Evolutionary conservation across 2,888 invertebrate species (phyloP).

Genomic region (Eustalomyia histrio): DNA sequence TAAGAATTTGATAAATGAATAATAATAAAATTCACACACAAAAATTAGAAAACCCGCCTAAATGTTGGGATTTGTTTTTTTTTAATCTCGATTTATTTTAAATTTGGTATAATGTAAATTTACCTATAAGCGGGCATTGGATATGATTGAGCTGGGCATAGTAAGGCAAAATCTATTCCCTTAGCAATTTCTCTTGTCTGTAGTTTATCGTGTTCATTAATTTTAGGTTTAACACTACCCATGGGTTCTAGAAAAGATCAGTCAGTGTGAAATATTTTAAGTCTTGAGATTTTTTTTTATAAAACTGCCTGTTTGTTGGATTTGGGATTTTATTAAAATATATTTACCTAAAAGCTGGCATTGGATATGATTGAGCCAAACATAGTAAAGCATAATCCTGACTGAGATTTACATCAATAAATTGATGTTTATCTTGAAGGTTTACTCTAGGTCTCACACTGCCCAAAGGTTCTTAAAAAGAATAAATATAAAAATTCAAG

Average conservation of each 20-base stretch:
- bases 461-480: slow-evolving; percentile 81
- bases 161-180: slow-evolving; percentile 82
- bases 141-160: slow-evolving; percentile 88
- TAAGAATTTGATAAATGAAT: background rate
- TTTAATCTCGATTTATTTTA: background rate
- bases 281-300: background rate
- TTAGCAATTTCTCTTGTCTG: slow-evolving; percentile 81
- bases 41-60: slow-evolving; percentile 38
- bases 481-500: background rate
- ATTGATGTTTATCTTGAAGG: slow-evolving; percentile 81
- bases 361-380: slow-evolving; percentile 85
- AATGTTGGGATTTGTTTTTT: slow-evolving; percentile 8
- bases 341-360: slow-evolving; percentile 85
- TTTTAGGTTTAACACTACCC: slow-evolving; percentile 83
- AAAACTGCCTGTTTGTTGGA: slow-evolving; percentile 48
- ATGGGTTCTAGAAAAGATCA: slow-evolving; percentile 78
- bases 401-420: slow-evolving; percentile 74
- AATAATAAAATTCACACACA: slow-evolving; percentile 7
- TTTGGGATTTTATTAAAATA: slow-evolving; percentile 8
- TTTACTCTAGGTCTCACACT: slow-evolving; percentile 84
- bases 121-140: slow-evolving; percentile 87
- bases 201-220: slow-evolving; percentile 85
- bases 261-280: no score
- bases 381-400: slow-evolving; percentile 82
- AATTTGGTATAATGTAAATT: background rate